A percentile compares a stretch with the other conserved stretches of the same genome.
These are phyloP conservation scores for Morbakka virulenta DNA, from an alignment of 30 jellyfish, hydroid and myxozoan species.

Conservation along the genomic window DNA sequence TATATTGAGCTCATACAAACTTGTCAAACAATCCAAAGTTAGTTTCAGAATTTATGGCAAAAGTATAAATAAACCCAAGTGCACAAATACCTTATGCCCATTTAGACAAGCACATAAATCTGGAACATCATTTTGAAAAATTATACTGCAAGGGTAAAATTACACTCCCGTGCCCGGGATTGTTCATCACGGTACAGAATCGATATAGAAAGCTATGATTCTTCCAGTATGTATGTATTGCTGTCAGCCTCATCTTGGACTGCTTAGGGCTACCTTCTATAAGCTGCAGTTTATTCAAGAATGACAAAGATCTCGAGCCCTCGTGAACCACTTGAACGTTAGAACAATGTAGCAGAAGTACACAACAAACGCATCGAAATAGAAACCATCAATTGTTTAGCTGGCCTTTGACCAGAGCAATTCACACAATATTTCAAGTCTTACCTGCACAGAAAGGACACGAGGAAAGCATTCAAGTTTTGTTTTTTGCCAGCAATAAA, in stretches of 20 bases:
- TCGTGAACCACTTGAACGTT: slow-evolving; percentile 9
- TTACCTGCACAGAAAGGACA: not conserved
- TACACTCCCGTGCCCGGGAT: no score
- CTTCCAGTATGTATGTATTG: not conserved
- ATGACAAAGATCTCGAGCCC: slow-evolving; percentile 1
- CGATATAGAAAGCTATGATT: not conserved
- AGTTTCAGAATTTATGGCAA: not conserved
- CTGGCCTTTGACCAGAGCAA: slow-evolving; percentile 10
- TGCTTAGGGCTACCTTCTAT: slow-evolving; percentile 3
- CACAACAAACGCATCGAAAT: slow-evolving; percentile 21
- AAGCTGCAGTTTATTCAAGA: not conserved
- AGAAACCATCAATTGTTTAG: slow-evolving; percentile 2
- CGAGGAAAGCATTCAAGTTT: not conserved
- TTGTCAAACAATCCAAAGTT: not conserved
- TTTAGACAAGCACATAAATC: not conserved
- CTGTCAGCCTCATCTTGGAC: slow-evolving; percentile 12
- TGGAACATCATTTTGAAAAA: not conserved
- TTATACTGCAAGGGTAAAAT: not conserved
- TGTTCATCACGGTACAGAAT: not conserved
- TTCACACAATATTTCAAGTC: not conserved
- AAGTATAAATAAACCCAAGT: not conserved
- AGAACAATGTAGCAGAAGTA: slow-evolving; percentile 3
- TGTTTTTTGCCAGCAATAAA: not conserved
- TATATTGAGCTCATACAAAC: not conserved
- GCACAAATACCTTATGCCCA: not conserved